phyloP scores from a whole-genome alignment of 2,888 invertebrate genomes.

The Pinctada fucata region DNA sequence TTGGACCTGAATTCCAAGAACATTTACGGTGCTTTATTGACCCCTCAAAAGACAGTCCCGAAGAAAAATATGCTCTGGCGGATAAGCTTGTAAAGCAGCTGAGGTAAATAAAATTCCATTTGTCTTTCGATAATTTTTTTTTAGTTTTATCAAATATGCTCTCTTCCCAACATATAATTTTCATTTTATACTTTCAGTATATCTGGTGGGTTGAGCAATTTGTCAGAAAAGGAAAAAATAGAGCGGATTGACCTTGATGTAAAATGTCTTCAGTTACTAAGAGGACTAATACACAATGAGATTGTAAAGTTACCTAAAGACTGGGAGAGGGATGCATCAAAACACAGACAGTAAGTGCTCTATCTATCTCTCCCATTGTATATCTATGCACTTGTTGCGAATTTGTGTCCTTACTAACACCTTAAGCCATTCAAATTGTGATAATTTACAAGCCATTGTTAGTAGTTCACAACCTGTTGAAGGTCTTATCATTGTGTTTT shows the following conservation, averaged over 20 bases:
- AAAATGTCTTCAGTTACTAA: slow-evolving; percentile 5
- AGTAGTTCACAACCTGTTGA: no score
- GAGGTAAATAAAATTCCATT: slow-evolving; percentile 37
- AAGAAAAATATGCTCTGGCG: slow-evolving; percentile 49
- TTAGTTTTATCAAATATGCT: background rate
- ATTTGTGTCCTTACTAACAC: no score
- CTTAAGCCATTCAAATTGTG: no score
- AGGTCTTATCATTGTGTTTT: background rate
- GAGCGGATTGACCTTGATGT: background rate
- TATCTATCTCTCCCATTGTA: no score
- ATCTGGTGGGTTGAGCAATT: background rate
- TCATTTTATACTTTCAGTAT: background rate
- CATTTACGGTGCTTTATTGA: slow-evolving; percentile 60
- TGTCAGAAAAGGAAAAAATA: background rate
- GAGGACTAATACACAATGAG: slow-evolving; percentile 14
- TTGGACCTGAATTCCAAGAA: slow-evolving; percentile 69
- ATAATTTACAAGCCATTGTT: background rate
- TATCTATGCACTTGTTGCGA: no score
- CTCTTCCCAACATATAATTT: background rate
- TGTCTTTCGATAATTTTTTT: background rate
- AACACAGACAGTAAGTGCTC: background rate
- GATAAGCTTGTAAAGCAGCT: slow-evolving; percentile 66
- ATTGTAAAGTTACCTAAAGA: slow-evolving; percentile 5
- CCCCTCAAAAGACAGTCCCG: slow-evolving; percentile 28
- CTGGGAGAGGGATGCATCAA: background rate